These are phyloP conservation scores for Disparrhopalites patrizii DNA, from an alignment of 2,888 invertebrate species.

Conservation along the genomic window DNA sequence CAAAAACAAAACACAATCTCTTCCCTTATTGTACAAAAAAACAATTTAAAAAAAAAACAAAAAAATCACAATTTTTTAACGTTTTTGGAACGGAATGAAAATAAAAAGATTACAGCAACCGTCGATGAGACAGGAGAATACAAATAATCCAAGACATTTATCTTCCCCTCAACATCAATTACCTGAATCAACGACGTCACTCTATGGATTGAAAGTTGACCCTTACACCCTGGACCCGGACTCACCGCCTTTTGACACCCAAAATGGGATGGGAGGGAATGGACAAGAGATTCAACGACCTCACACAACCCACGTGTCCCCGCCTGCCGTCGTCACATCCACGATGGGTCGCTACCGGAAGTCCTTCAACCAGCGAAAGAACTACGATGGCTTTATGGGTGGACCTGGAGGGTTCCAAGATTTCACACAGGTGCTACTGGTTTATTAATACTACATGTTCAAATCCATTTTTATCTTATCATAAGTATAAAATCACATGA, in stretches of 20 bases:
- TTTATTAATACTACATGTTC: too few relatives aligned
- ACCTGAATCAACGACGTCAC: constrained; percentile 47
- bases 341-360: constrained; percentile 37
- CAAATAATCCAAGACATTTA: constrained; percentile 29
- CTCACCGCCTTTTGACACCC: constrained; percentile 43
- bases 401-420: constrained; percentile 17
- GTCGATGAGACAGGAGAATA: constrained; percentile 27
- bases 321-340: constrained; percentile 46
- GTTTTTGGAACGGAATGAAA: constrained; percentile 19
- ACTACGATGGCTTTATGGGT: constrained; percentile 24
- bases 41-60: background rate
- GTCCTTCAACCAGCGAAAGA: constrained; percentile 29
- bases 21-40: background rate
- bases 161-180: constrained; percentile 41
- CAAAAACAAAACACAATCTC: background rate
- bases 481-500: too few relatives aligned
- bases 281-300: constrained; percentile 40
- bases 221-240: constrained; percentile 45
- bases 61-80: background rate
- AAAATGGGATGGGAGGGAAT: constrained; percentile 29
- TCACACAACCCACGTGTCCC: constrained; percentile 46
- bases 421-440: constrained; percentile 15
- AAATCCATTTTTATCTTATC: background rate
- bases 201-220: constrained; percentile 47
- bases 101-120: constrained; percentile 44